phyloP scores from a whole-genome alignment of 2,797 vertebrate genomes.

The Pangasius mekongensis region DNA sequence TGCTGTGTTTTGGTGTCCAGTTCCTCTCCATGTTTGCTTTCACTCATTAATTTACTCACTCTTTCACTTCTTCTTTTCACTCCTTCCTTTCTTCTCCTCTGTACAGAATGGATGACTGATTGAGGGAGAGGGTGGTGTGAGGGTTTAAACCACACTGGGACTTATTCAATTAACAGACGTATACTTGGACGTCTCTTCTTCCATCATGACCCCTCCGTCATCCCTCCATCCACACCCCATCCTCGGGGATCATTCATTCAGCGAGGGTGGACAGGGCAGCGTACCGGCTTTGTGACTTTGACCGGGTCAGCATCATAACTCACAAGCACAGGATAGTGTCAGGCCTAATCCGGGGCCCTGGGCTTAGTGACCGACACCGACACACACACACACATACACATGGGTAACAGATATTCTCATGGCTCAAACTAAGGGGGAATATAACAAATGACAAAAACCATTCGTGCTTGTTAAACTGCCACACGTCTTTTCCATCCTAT shows the following conservation, averaged over 20 bases:
- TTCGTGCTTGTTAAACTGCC: neutral
- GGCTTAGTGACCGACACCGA: neutral
- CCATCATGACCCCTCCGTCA: conserved; percentile 48
- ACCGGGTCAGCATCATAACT: conserved; percentile 52
- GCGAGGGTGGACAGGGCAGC: conserved; percentile 30
- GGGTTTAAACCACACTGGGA: conserved; percentile 67
- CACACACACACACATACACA: conserved; percentile 29
- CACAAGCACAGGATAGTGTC: conserved; percentile 19
- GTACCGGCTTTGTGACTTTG: conserved; percentile 40
- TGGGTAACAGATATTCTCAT: neutral
- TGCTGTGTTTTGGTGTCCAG: conserved; percentile 33
- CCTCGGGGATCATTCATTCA: conserved; percentile 30
- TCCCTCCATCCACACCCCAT: conserved; percentile 28
- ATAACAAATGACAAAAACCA: neutral
- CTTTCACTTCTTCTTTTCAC: conserved; percentile 19
- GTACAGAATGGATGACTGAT: neutral
- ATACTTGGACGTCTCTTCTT: conserved; percentile 52
- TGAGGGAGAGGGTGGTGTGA: conserved; percentile 60
- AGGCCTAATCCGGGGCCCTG: conserved; percentile 22
- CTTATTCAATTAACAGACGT: conserved; percentile 76
- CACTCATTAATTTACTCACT: conserved; percentile 34
- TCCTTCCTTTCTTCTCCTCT: conserved; percentile 20
- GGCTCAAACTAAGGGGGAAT: neutral
- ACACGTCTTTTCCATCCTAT: neutral
- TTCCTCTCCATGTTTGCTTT: conserved; percentile 27